Conservation (phyloP, 2,113 vertebrate species). For the Callocephalon fimbriatum region DNA sequence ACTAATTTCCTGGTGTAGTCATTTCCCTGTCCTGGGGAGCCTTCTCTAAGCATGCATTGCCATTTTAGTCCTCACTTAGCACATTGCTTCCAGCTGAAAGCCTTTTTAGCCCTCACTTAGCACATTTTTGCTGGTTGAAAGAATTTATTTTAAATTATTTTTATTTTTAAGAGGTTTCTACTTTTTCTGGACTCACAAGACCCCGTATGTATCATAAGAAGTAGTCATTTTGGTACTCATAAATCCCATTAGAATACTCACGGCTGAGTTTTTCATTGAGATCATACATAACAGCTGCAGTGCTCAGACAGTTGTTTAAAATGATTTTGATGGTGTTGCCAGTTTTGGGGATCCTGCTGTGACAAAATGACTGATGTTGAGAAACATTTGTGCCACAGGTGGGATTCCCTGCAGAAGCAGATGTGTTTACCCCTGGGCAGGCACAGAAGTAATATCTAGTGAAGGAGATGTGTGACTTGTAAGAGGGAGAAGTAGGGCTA, state of each 20-base stretch:
- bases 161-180: background rate
- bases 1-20: background rate
- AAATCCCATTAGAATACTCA: background rate
- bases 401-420: background rate
- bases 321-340: background rate
- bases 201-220: background rate
- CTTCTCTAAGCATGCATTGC: background rate
- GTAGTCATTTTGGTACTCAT: background rate
- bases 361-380: background rate
- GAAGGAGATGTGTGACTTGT: background rate
- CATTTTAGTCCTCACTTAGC: background rate
- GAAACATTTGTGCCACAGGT: background rate
- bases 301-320: background rate
- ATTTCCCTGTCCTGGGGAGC: background rate
- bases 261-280: background rate
- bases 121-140: background rate
- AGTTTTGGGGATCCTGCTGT: background rate
- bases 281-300: background rate
- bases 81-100: background rate
- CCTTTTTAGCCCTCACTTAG: background rate
- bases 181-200: background rate
- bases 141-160: background rate
- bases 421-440: background rate
- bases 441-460: background rate
- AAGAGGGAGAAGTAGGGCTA: background rate